Evolutionary conservation across 1,140 invertebrate species (phyloP).

Genomic region (Lineus longissimus): DNA sequence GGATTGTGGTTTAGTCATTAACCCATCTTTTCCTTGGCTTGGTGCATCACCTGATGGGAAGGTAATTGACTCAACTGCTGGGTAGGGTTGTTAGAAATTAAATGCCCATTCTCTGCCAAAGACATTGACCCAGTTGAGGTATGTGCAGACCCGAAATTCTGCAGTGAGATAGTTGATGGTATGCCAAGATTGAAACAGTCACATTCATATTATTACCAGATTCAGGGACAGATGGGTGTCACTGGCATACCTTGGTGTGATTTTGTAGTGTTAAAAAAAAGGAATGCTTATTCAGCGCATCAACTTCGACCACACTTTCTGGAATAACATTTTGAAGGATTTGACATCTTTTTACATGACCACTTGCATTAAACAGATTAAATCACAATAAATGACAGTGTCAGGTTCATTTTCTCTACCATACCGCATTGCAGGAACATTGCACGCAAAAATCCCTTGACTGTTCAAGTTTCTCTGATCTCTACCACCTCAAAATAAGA

Average conservation of each 20-base stretch:
- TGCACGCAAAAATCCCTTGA: not conserved
- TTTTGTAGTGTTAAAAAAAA: slow-evolving; percentile 37
- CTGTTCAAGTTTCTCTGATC: not conserved
- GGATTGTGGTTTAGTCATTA: not conserved
- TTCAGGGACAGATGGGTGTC: slow-evolving; percentile 49
- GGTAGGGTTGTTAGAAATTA: slow-evolving; percentile 1
- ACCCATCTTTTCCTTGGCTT: not conserved
- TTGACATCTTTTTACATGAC: not conserved
- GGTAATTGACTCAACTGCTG: not conserved
- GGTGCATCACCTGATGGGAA: not conserved
- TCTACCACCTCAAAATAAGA: no score
- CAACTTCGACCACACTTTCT: not conserved
- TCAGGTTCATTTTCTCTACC: no score
- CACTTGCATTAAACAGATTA: not conserved
- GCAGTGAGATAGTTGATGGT: slow-evolving; percentile 2
- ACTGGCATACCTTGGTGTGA: slow-evolving; percentile 42
- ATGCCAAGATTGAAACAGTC: slow-evolving; percentile 30
- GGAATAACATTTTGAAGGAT: not conserved
- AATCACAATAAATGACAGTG: not conserved
- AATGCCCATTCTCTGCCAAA: not conserved
- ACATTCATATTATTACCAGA: slow-evolving; percentile 50
- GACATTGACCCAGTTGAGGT: not conserved
- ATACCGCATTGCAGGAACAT: no score
- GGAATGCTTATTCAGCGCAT: slow-evolving; percentile 1
- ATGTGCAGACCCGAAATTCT: not conserved